These are phyloP conservation scores for Eupithecia exiguata DNA, from an alignment of 2,888 invertebrate genomes.

Conservation along the genomic window DNA sequence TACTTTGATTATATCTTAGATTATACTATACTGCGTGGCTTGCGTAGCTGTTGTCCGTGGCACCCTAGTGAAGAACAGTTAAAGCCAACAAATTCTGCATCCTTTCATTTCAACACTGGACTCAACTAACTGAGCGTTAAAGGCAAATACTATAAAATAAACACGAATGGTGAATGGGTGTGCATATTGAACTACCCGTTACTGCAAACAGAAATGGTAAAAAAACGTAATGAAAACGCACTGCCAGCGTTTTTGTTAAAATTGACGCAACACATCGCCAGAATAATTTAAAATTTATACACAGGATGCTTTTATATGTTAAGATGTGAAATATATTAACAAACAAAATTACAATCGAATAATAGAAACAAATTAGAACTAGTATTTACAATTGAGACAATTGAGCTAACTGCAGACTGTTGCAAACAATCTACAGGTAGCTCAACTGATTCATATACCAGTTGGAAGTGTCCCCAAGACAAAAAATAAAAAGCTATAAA, in stretches of 20 bases:
- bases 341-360: no score
- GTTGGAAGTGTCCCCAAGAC: no score
- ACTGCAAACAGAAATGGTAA: constrained; percentile 7
- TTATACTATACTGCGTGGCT: no score
- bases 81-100: constrained; percentile 76
- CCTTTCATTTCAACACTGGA: constrained; percentile 71
- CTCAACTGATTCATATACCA: no score
- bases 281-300: not conserved
- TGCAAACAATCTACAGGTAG: no score
- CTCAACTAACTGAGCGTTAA: constrained; percentile 61
- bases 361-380: no score
- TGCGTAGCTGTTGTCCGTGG: not conserved
- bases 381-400: no score
- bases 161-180: constrained; percentile 50
- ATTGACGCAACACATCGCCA: not conserved
- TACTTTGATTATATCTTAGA: no score
- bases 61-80: not conserved
- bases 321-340: not conserved
- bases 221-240: not conserved
- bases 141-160: constrained; percentile 64
- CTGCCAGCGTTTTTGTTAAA: not conserved
- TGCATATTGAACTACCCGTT: constrained; percentile 26
- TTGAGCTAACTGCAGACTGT: no score
- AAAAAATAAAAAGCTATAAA: no score
- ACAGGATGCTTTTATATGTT: not conserved